These are phyloP conservation scores for Echiichthys vipera DNA, from an alignment of 2,797 vertebrate species.

Conservation along the genomic window DNA sequence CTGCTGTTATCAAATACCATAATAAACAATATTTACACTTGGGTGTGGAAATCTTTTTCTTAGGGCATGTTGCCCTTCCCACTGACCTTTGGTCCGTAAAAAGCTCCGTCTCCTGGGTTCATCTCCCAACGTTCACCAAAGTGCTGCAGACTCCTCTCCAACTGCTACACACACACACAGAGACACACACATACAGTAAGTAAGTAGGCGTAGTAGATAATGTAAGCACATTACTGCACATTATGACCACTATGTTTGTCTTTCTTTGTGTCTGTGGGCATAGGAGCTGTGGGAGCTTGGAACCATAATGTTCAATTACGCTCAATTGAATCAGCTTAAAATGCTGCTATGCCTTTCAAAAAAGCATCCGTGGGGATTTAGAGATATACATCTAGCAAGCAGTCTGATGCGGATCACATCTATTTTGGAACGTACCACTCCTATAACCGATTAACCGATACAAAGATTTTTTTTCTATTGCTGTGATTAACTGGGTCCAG, in stretches of 20 bases:
- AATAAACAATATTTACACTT: not conserved
- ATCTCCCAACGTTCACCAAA: slow-evolving; percentile 92
- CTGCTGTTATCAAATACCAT: not conserved
- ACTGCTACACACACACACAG: slow-evolving; percentile 78
- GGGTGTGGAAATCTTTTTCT: slow-evolving; percentile 5
- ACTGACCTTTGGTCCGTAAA: slow-evolving; percentile 95
- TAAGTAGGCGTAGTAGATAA: not conserved
- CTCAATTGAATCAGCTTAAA: slow-evolving; percentile 57
- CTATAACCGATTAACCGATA: slow-evolving; percentile 20
- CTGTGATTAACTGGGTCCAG: slow-evolving; percentile 22
- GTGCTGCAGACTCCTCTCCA: slow-evolving; percentile 86
- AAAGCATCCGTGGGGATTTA: slow-evolving; percentile 26
- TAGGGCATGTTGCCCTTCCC: not conserved
- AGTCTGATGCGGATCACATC: slow-evolving; percentile 11
- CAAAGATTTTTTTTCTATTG: not conserved
- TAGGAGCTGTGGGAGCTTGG: slow-evolving; percentile 15
- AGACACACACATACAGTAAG: slow-evolving; percentile 25
- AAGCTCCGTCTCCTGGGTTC: slow-evolving; percentile 92
- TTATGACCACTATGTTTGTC: slow-evolving; percentile 7
- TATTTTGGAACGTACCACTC: slow-evolving; percentile 22
- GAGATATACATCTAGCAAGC: slow-evolving; percentile 49
- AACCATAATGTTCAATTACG: slow-evolving; percentile 54
- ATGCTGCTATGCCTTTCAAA: slow-evolving; percentile 42
- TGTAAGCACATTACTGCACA: slow-evolving; percentile 19
- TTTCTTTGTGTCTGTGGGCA: not conserved